phyloP scores from a whole-genome alignment of 2,888 invertebrate species.

The Lepidochitona cinerea region DNA sequence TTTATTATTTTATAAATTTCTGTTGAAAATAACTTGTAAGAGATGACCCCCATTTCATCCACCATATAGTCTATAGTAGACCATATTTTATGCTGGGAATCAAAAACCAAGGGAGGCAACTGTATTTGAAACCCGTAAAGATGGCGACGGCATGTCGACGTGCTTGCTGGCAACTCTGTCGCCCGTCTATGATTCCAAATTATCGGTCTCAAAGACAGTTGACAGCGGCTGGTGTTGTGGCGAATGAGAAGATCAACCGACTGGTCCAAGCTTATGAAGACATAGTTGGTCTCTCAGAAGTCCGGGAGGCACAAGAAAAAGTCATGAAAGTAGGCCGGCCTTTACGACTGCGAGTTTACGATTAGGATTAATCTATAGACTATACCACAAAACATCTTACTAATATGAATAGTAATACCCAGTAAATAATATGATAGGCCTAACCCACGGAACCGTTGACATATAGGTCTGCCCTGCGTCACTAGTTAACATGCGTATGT shows the following conservation, averaged over 20 bases:
- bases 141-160: not conserved
- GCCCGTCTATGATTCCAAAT: not conserved
- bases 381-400: too few species aligned
- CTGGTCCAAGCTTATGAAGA: conserved; percentile 76
- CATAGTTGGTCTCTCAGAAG: conserved; percentile 84
- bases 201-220: not conserved
- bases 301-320: conserved; percentile 81
- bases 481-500: too few species aligned
- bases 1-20: too few species aligned
- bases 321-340: conserved; percentile 76
- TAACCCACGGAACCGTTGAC: too few species aligned
- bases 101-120: too few species aligned
- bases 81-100: not conserved
- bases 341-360: not conserved
- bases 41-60: too few species aligned
- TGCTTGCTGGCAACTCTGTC: not conserved
- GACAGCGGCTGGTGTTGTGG: not conserved
- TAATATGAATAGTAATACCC: too few species aligned
- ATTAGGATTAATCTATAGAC: too few species aligned
- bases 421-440: too few species aligned
- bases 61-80: too few species aligned
- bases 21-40: too few species aligned
- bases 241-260: not conserved
- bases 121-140: not conserved
- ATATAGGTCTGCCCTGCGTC: too few species aligned